Evolutionary conservation across 2,888 invertebrate genomes (phyloP).

Genomic region (Meteorus colon): DNA sequence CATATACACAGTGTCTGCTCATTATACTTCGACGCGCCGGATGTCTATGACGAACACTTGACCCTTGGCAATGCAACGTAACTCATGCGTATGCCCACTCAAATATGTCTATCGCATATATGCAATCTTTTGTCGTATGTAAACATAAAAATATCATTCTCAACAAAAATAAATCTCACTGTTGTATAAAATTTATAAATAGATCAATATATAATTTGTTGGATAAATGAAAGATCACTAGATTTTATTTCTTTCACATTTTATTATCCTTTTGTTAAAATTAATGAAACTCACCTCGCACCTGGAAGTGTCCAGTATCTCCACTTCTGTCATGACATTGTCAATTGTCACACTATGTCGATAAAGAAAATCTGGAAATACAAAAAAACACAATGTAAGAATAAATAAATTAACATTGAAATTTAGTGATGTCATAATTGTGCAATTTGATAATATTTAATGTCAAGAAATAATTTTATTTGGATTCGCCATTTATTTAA

Average conservation of each 20-base stretch:
- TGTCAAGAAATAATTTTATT: neutral
- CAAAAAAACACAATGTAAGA: constrained; percentile 58
- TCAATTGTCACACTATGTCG: constrained; percentile 86
- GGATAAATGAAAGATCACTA: neutral
- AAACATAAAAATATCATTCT: neutral
- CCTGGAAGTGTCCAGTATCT: constrained; percentile 87
- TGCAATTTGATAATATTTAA: neutral
- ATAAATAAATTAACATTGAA: constrained; percentile 8
- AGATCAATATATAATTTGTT: constrained; percentile 3
- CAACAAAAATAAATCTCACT: neutral
- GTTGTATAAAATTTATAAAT: neutral
- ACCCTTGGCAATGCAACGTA: constrained; percentile 44
- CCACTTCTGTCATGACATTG: constrained; percentile 84
- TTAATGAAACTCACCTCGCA: constrained; percentile 80
- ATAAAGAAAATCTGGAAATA: constrained; percentile 85
- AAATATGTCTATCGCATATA: constrained; percentile 8
- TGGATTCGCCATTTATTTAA: constrained; percentile 24
- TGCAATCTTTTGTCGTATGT: constrained; percentile 24
- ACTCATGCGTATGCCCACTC: constrained; percentile 35
- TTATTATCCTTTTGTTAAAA: constrained; percentile 1
- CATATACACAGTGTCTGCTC: constrained; percentile 48
- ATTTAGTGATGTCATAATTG: too few relatives aligned
- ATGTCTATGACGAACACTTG: constrained; percentile 58
- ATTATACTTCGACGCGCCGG: constrained; percentile 56
- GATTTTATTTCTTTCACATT: neutral